Evolutionary conservation across 2,113 vertebrate genomes (phyloP).

Genomic region (Balaeniceps rex): DNA sequence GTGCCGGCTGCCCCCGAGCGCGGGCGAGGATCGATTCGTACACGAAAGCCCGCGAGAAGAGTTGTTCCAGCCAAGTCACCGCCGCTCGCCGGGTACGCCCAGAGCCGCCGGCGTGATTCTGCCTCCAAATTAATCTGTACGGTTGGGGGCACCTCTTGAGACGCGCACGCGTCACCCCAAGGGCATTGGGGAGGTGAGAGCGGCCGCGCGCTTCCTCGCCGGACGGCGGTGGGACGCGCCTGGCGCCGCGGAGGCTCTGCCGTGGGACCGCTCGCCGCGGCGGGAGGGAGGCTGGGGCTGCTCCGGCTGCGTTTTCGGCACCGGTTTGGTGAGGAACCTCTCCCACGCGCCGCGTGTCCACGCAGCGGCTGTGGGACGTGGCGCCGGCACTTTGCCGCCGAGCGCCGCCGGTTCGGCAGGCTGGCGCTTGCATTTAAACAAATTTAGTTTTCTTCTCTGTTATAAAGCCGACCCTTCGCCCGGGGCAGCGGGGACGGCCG

Average conservation of each 20-base stretch:
- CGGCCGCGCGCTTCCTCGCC: not conserved
- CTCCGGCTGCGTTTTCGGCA: rapidly evolving
- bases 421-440: slow-evolving; percentile 10
- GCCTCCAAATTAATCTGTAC: not conserved
- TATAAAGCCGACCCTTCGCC: not conserved
- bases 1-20: not conserved
- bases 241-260: not conserved
- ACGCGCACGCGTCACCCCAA: not conserved
- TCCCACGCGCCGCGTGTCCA: not conserved
- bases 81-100: not conserved
- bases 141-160: not conserved
- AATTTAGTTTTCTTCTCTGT: not conserved
- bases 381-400: not conserved
- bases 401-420: not conserved
- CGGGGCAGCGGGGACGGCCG: not conserved
- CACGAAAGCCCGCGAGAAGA: not conserved
- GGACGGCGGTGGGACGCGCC: not conserved
- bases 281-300: not conserved
- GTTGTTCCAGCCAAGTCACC: not conserved
- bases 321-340: not conserved
- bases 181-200: not conserved
- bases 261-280: rapidly evolving
- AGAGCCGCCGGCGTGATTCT: not conserved
- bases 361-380: not conserved
- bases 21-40: rapidly evolving